phyloP scores from a whole-genome alignment of 1,140 invertebrate genomes.

The Scylla paramamosain region DNA sequence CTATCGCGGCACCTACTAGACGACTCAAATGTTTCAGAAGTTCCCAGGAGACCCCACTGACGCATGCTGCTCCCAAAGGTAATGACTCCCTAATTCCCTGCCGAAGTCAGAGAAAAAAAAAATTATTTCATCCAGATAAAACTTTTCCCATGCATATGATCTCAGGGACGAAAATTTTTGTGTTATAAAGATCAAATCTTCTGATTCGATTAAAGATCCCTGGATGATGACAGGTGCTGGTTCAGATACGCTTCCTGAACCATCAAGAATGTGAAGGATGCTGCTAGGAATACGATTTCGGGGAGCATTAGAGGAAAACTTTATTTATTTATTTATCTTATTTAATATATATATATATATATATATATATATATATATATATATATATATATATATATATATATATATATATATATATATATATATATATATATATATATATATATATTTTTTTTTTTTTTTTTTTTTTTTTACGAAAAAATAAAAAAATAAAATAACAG shows the following conservation, averaged over 20 bases:
- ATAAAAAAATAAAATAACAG: background rate
- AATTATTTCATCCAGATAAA: no score
- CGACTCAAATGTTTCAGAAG: no score
- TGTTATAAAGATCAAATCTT: background rate
- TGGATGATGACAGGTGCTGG: background rate
- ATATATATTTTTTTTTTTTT: background rate
- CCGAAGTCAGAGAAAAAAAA: no score
- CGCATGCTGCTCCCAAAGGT: no score
- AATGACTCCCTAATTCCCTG: no score
- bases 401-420: no score
- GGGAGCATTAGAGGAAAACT: background rate
- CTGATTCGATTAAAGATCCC: background rate
- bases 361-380: constrained; percentile 26
- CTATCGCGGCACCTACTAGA: no score
- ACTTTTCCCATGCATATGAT: no score
- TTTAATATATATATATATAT: constrained; percentile 10
- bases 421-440: background rate
- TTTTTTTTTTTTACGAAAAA: background rate
- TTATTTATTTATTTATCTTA: background rate
- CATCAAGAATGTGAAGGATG: background rate
- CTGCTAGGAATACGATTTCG: background rate
- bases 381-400: constrained; percentile 26
- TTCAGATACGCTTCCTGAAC: background rate
- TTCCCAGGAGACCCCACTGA: no score
- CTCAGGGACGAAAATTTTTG: no score